Evolutionary conservation across 64 coral and sea anemone genomes (phyloP).

Genomic region (Montipora capricornis): DNA sequence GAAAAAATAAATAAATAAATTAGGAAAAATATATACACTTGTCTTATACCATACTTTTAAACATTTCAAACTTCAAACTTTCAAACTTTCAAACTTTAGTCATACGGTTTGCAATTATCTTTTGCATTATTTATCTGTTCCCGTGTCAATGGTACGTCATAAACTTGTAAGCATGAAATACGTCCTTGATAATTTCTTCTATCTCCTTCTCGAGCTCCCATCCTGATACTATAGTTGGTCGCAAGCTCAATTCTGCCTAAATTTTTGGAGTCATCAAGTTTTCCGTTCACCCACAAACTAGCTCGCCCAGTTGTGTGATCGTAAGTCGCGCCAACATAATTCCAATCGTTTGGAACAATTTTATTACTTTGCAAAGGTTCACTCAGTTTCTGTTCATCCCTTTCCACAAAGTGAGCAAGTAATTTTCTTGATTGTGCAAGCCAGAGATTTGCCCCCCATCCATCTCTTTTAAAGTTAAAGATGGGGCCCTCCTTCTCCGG

Average conservation of each 20-base stretch:
- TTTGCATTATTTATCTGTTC: conserved; percentile 35
- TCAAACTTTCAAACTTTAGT: background rate
- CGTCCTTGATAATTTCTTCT: conserved; percentile 36
- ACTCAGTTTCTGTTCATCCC: background rate
- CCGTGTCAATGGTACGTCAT: background rate
- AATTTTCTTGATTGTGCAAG: background rate
- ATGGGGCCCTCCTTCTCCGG: conserved; percentile 48
- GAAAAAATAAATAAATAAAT: too few species aligned
- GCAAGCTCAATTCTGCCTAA: conserved; percentile 27
- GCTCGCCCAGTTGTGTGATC: conserved; percentile 51
- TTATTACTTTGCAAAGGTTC: conserved; percentile 28
- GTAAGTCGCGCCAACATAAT: conserved; percentile 44
- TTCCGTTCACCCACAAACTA: conserved; percentile 48
- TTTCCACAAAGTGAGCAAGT: conserved; percentile 14
- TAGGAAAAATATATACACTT: too few species aligned
- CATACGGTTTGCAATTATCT: conserved; percentile 43
- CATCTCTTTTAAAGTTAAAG: conserved; percentile 22
- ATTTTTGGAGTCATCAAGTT: conserved; percentile 3
- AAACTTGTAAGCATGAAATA: conserved; percentile 52
- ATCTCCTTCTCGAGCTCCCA: conserved; percentile 27
- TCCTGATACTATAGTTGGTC: conserved; percentile 34
- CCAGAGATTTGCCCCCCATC: conserved; percentile 60
- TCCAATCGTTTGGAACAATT: conserved; percentile 41
- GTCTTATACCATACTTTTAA: background rate
- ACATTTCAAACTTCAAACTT: background rate